phyloP scores from a whole-genome alignment of 2,113 vertebrate genomes.

The Corythornis vintsioides region DNA sequence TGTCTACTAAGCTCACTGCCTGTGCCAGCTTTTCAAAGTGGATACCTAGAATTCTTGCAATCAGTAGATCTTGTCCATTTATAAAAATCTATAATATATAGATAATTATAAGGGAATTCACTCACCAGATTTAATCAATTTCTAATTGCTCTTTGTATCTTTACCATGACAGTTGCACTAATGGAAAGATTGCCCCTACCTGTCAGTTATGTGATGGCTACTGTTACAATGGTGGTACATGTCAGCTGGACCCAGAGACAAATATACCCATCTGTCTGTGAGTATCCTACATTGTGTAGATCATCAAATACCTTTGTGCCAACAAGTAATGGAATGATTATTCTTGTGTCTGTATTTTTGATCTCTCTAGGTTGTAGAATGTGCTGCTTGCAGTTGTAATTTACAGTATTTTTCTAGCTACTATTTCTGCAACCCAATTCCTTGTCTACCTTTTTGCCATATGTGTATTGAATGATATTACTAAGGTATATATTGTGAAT shows the following conservation, averaged over 20 bases:
- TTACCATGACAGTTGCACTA: conserved; percentile 86
- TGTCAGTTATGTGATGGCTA: conserved; percentile 98
- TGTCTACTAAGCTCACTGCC: not conserved
- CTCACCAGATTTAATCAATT: not conserved
- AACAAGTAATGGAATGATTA: not conserved
- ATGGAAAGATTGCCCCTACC: conserved; percentile 93
- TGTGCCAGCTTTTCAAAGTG: not conserved
- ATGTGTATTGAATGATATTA: not conserved
- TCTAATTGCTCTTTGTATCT: not conserved
- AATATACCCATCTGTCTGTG: conserved; percentile 95
- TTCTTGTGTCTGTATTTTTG: not conserved
- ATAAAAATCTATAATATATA: not conserved
- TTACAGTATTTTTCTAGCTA: not conserved
- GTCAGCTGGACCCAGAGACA: conserved; percentile 95
- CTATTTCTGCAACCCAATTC: not conserved
- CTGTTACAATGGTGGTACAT: conserved; percentile 97
- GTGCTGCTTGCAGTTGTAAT: not conserved
- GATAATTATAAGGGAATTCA: not conserved
- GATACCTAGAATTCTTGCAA: not conserved
- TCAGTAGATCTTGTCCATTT: not conserved
- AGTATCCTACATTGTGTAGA: conserved; percentile 75
- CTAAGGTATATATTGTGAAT: not conserved
- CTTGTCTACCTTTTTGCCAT: not conserved
- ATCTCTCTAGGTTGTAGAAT: not conserved
- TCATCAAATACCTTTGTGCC: not conserved